Base-by-base conservation (phyloP, 1,140 invertebrate genomes). In the Aleiodes sp. region DNA sequence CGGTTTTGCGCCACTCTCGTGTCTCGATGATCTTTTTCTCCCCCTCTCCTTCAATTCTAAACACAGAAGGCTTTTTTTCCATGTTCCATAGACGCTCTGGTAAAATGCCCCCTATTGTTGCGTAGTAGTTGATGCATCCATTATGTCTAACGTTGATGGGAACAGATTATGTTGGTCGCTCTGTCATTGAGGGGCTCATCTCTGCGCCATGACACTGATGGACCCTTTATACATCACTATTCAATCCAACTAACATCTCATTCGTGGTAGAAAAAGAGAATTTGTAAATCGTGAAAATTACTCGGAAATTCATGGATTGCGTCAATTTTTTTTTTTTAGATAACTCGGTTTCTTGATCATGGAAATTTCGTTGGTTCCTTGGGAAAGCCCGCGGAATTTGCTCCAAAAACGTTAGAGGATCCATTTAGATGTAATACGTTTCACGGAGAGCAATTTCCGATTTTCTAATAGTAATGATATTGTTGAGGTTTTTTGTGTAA, bases 101-200 rank as follows among this genome's bases (percentile, higher is more conserved):
- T 75, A 79, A 84, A 84, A 83, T 79, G 78, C 80, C 74, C 73
- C 76, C 65, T 64, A 80, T 83, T 85, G 82, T 84, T 78, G 72
- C 56, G 65, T 62, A 76, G 78, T 78, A 75, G 79, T 78, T 79
- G 80, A 80, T 79, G 80, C 80, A 78, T 78, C 82, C 80, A 84
- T 85, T 85, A 84, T 85, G 81, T 80, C 75, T 75, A 63, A 75
- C 66, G 74, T 76, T 79, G 82, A 85, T 85, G 83, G 81, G 82
- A 85, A 84, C 80, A 84, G 83, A 85, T 85, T 84, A 84, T 80
- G 81, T 81, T 83, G 82, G 78, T 80, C 74, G 79, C 81, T 52
- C 46, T 85, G 83, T 85, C 83, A 85, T 81, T 83, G 81, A 83
- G 74, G 80, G 82, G 80, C 80, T 84, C 81, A 82, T 84, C 82